A percentile compares a stretch with the other conserved stretches of the same genome.
phyloP scores from a whole-genome alignment of 2,888 invertebrate genomes.

The Arrhopalites spinosus region DNA sequence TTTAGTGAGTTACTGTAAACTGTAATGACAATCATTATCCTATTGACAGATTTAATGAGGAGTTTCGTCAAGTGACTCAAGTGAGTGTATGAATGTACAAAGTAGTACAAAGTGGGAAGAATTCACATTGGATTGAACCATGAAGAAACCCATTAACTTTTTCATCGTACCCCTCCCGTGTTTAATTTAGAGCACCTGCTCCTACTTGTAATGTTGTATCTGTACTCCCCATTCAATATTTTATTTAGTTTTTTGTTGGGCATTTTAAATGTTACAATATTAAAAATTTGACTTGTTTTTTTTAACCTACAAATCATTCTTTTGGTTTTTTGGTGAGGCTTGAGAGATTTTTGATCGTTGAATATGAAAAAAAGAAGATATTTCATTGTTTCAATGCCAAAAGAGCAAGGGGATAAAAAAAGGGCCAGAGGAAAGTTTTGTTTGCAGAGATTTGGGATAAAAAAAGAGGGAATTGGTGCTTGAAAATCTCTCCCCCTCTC shows the following conservation, averaged over 20 bases:
- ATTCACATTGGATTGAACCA: slow-evolving; percentile 12
- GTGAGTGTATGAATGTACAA: too few species aligned
- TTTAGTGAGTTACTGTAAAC: background rate
- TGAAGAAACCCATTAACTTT: slow-evolving; percentile 20
- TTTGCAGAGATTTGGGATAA: background rate
- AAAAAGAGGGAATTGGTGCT: background rate
- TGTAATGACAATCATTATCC: slow-evolving; percentile 9
- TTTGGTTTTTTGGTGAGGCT: background rate
- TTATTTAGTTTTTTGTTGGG: background rate
- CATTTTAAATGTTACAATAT: background rate
- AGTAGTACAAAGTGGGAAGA: slow-evolving; percentile 2
- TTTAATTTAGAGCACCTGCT: background rate
- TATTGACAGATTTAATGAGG: slow-evolving; percentile 31
- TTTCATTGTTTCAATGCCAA: too few species aligned
- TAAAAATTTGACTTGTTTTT: background rate
- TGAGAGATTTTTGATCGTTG: too few species aligned
- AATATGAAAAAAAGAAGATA: too few species aligned
- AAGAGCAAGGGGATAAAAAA: too few species aligned
- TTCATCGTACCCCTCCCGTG: background rate
- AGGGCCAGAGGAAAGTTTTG: background rate
- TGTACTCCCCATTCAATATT: background rate
- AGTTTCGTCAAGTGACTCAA: background rate
- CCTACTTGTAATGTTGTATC: too few species aligned
- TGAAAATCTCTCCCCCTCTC: background rate
- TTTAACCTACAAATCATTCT: background rate